Evolutionary conservation across 2,888 invertebrate genomes (phyloP).

Genomic region (Tridacna gigas): DNA sequence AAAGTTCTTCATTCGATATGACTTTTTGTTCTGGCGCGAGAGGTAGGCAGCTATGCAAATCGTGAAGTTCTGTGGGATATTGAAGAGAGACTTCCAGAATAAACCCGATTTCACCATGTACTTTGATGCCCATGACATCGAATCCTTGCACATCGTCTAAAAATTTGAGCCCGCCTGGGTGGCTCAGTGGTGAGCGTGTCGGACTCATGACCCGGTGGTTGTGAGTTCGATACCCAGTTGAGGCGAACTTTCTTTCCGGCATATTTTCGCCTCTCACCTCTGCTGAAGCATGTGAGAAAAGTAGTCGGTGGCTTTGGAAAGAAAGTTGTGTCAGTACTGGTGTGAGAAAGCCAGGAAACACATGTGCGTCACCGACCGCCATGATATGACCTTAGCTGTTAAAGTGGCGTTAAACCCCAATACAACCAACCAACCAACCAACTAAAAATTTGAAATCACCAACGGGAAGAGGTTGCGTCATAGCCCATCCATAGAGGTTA

Average conservation of each 20-base stretch:
- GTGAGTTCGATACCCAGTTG: not conserved
- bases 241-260: not conserved
- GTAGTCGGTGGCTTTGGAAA: no score
- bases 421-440: no score
- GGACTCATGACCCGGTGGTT: not conserved
- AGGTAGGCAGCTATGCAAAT: conserved; percentile 24
- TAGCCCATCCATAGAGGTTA: conserved; percentile 60
- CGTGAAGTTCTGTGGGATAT: conserved; percentile 26
- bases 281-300: no score
- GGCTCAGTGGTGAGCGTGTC: no score
- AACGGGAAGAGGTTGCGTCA: conserved; percentile 72
- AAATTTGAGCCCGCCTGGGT: conserved; percentile 66
- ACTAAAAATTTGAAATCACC: conserved; percentile 60
- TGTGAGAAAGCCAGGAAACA: no score
- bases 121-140: conserved; percentile 15
- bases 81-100: conserved; percentile 35
- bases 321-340: no score
- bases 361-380: no score
- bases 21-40: conserved; percentile 5
- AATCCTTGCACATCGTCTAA: conserved; percentile 35
- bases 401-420: no score
- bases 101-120: conserved; percentile 6
- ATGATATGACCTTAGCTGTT: no score
- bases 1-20: conserved; percentile 15
- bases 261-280: no score